phyloP scores from a whole-genome alignment of 2,888 invertebrate genomes.

The Sialis lutaria region DNA sequence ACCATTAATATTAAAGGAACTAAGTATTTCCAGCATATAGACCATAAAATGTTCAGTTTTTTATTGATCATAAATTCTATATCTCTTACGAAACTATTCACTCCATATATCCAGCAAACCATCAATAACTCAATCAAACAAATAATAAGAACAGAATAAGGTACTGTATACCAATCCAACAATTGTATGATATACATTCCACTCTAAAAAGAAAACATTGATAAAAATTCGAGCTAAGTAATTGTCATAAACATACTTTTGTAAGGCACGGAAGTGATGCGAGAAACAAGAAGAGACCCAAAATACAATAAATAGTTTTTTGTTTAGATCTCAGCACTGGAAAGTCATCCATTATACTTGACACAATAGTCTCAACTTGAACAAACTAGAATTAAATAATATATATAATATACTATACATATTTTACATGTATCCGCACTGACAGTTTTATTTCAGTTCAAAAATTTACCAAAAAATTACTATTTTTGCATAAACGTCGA shows the following conservation, averaged over 20 bases:
- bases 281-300: constrained; percentile 43
- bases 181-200: constrained; percentile 74
- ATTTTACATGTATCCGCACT: too few species aligned
- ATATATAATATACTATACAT: too few species aligned
- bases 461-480: too few species aligned
- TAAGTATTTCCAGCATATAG: constrained; percentile 52
- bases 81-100: constrained; percentile 41
- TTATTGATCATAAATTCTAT: constrained; percentile 53
- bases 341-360: constrained; percentile 57
- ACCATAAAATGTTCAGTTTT: constrained; percentile 44
- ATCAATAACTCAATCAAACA: constrained; percentile 65
- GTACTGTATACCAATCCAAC: constrained; percentile 75
- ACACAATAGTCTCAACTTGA: constrained; percentile 60
- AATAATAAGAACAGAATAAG: constrained; percentile 58
- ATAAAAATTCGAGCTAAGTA: too few species aligned
- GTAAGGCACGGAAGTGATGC: constrained; percentile 55
- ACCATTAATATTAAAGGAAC: constrained; percentile 52
- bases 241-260: constrained; percentile 54
- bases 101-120: constrained; percentile 69
- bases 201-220: constrained; percentile 40
- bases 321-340: constrained; percentile 39
- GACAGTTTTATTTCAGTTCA: too few species aligned
- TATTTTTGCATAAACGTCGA: too few species aligned
- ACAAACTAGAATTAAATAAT: constrained; percentile 46
- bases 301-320: constrained; percentile 36